A percentile compares a stretch with the other conserved stretches of the same genome.
Conservation (phyloP, 2,888 invertebrate species). For the Oxytorus armatus region DNA sequence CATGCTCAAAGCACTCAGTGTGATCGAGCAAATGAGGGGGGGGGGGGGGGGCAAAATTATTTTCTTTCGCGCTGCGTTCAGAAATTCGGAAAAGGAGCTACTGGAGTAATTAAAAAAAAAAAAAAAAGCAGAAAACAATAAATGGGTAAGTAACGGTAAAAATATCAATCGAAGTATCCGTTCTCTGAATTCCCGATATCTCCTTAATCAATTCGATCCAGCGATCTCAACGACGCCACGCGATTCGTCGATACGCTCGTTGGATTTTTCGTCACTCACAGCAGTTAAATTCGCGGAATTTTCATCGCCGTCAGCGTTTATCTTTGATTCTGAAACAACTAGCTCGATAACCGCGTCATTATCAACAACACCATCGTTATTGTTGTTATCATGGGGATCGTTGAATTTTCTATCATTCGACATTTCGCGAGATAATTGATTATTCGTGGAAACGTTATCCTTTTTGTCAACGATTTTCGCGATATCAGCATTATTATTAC, state of each 20-base stretch:
- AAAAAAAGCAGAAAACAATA: slow-evolving; percentile 38
- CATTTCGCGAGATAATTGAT: slow-evolving; percentile 16
- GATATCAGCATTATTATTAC: slow-evolving; percentile 54
- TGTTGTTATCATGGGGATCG: slow-evolving; percentile 65
- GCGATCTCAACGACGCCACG: slow-evolving; percentile 41
- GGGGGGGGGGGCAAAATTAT: slow-evolving; percentile 52
- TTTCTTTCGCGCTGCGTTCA: slow-evolving; percentile 47
- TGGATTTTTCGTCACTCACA: slow-evolving; percentile 54
- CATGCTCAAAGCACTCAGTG: slow-evolving; percentile 53
- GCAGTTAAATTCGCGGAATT: slow-evolving; percentile 48
- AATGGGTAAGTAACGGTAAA: slow-evolving; percentile 26
- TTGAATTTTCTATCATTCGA: slow-evolving; percentile 50
- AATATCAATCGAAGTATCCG: slow-evolving; percentile 39
- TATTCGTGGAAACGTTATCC: slow-evolving; percentile 33
- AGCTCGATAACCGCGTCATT: slow-evolving; percentile 49
- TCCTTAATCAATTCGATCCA: slow-evolving; percentile 59
- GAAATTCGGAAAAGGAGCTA: slow-evolving; percentile 11
- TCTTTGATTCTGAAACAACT: slow-evolving; percentile 33
- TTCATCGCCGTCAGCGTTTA: slow-evolving; percentile 43
- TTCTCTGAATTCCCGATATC: slow-evolving; percentile 39
- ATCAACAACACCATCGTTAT: slow-evolving; percentile 64
- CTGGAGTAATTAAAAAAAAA: slow-evolving; percentile 36
- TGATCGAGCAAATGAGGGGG: slow-evolving; percentile 45
- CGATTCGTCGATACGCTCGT: slow-evolving; percentile 26
- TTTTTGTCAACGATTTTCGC: slow-evolving; percentile 30